Conservation (phyloP, 2,797 vertebrate genomes). For the Cirrhinus molitorella region DNA sequence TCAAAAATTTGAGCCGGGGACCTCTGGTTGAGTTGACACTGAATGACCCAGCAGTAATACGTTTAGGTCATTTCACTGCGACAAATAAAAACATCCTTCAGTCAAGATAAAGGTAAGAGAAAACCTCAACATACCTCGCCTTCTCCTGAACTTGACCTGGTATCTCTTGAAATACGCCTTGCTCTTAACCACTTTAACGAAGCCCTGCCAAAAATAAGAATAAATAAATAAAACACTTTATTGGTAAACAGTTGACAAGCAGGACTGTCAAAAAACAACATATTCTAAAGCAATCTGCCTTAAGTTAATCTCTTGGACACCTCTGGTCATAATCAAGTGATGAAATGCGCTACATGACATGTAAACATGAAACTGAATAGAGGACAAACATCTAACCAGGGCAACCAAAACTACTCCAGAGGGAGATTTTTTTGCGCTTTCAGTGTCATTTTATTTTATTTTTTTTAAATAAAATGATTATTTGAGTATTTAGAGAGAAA, state of each 20-base stretch:
- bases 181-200: slow-evolving; percentile 98
- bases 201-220: slow-evolving; percentile 76
- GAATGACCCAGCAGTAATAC: no score
- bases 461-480: not conserved
- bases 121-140: slow-evolving; percentile 84
- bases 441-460: no score
- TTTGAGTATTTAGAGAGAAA: not conserved
- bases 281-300: not conserved
- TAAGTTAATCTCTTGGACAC: not conserved
- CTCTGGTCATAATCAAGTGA: not conserved
- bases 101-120: not conserved
- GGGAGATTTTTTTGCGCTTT: not conserved
- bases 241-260: not conserved
- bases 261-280: not conserved
- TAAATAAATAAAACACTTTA: not conserved
- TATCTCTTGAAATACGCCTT: slow-evolving; percentile 99
- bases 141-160: slow-evolving; percentile 97
- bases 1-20: no score
- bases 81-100: not conserved
- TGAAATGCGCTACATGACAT: not conserved
- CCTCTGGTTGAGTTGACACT: no score
- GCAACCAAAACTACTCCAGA: not conserved
- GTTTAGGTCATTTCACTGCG: not conserved
- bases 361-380: not conserved
- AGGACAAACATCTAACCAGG: not conserved